phyloP scores from a whole-genome alignment of 2,888 invertebrate species.

The Drosophila quinaria region DNA sequence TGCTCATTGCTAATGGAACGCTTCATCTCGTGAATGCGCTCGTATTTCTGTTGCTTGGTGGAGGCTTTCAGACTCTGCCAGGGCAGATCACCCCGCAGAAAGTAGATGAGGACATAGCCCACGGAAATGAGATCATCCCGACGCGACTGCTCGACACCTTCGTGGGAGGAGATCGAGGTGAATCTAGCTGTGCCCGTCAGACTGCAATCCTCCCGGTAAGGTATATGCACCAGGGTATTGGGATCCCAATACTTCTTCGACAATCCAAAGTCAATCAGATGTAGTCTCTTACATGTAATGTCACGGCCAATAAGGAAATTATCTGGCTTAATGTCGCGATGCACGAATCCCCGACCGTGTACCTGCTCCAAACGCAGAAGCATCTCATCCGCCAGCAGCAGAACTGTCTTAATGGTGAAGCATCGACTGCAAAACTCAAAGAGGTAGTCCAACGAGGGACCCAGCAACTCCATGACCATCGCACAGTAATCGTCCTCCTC shows the following conservation, averaged over 20 bases:
- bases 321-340: constrained; percentile 97
- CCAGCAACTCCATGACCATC: constrained; percentile 99
- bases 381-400: constrained; percentile 98
- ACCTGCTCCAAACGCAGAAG: constrained; percentile 98
- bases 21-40: constrained; percentile 99
- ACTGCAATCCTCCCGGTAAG: constrained; percentile 99
- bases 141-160: constrained; percentile 98
- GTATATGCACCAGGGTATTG: constrained; percentile 96
- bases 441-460: constrained; percentile 97
- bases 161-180: constrained; percentile 98
- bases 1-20: constrained; percentile 95
- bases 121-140: constrained; percentile 98
- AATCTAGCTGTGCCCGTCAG: constrained; percentile 91
- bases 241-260: constrained; percentile 99
- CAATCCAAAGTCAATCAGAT: constrained; percentile 99
- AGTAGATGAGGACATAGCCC: constrained; percentile 99
- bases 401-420: constrained; percentile 98
- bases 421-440: constrained; percentile 99
- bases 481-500: constrained; percentile 99
- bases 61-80: constrained; percentile 99
- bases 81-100: constrained; percentile 97
- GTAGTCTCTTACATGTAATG: constrained; percentile 96
- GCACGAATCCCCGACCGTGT: constrained; percentile 98
- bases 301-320: constrained; percentile 99
- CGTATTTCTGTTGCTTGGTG: constrained; percentile 99